Conservation (phyloP, 1,140 invertebrate species). For the Calycopis cecrops region DNA sequence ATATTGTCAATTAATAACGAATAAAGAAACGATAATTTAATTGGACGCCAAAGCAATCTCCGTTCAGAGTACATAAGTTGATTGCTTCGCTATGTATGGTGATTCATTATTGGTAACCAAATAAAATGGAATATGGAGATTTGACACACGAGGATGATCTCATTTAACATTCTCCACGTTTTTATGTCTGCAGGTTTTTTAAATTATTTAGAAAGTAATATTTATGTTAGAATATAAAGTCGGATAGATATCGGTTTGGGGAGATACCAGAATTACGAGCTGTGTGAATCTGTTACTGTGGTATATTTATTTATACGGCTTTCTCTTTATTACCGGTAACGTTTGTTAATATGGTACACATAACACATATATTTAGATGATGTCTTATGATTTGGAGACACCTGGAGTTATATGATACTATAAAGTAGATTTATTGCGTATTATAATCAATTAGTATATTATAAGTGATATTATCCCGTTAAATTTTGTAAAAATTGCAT, state of each 20-base stretch:
- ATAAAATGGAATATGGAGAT: conserved; percentile 10
- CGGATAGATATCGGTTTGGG: conserved; percentile 6
- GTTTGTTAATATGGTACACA: background rate
- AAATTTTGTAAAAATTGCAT: too few species aligned
- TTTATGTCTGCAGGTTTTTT: conserved; percentile 11
- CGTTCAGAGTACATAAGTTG: background rate
- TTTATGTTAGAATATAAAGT: conserved; percentile 11
- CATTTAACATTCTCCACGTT: conserved; percentile 17
- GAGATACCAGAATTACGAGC: conserved; percentile 10
- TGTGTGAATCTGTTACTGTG: conserved; percentile 3
- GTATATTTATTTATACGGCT: conserved; percentile 5
- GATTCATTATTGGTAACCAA: conserved; percentile 7
- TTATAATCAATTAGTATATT: too few species aligned
- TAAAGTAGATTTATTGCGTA: too few species aligned
- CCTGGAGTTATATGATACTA: too few species aligned
- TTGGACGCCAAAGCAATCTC: background rate
- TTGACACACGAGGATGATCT: conserved; percentile 15
- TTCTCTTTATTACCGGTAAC: conserved; percentile 2
- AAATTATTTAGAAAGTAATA: conserved; percentile 12
- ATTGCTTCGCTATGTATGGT: conserved; percentile 8
- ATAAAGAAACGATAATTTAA: conserved; percentile 3
- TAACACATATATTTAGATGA: background rate
- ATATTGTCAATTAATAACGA: conserved; percentile 1
- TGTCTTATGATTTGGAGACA: too few species aligned
- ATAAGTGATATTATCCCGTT: too few species aligned